A percentile compares a stretch with the other conserved stretches of the same genome.
These are phyloP conservation scores for Eremophila alpestris DNA, from an alignment of 2,797 vertebrate species.

Conservation along the genomic window DNA sequence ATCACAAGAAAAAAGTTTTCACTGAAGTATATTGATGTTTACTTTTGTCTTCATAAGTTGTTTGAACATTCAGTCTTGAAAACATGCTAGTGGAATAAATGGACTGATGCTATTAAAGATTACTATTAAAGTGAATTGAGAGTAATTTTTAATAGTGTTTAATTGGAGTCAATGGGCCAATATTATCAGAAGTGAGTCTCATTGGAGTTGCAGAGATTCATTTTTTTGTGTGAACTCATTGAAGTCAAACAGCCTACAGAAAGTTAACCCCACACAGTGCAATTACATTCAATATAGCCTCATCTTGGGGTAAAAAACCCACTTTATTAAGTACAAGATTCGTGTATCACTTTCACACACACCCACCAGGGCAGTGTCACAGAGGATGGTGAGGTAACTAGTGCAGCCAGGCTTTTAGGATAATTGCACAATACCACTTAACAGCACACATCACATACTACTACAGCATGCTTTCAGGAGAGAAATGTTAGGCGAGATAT, in stretches of 20 bases:
- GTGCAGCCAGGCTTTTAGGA: not conserved
- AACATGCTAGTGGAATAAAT: not conserved
- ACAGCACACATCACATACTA: not conserved
- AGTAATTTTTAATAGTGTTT: conserved; percentile 17
- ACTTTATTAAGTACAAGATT: not conserved
- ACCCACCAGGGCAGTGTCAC: not conserved
- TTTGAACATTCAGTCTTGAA: not conserved
- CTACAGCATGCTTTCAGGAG: not conserved
- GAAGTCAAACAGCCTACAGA: not conserved
- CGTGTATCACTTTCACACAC: not conserved
- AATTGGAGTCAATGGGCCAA: conserved; percentile 25
- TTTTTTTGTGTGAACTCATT: not conserved
- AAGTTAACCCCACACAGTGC: not conserved
- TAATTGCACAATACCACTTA: not conserved
- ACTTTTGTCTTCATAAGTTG: not conserved
- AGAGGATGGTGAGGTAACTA: not conserved
- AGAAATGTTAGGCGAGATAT: not conserved
- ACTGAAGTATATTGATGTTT: not conserved
- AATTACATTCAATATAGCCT: not conserved
- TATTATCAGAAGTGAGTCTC: not conserved
- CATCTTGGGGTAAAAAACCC: not conserved
- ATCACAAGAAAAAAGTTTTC: conserved; percentile 1
- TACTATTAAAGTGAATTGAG: not conserved
- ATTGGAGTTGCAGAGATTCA: conserved; percentile 1
- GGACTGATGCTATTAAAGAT: not conserved